Conservation (phyloP, 2,888 invertebrate species). For the Lissocephala sabroskyi region DNA sequence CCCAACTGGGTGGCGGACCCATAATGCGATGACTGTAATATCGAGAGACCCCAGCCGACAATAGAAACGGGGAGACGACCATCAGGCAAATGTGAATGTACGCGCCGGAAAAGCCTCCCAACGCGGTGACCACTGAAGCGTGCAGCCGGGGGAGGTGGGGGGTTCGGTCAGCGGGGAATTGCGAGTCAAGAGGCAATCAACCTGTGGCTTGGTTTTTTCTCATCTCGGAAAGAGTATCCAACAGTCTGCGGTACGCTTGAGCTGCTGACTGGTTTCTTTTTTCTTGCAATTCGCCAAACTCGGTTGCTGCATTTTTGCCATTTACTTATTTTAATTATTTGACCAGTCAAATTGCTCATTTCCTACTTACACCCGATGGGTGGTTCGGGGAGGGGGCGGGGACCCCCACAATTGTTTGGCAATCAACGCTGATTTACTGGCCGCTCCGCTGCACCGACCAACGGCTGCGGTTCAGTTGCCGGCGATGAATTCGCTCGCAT, state of each 20-base stretch:
- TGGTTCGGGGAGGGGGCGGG: background rate
- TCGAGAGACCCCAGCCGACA: conserved; percentile 12
- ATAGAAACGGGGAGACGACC: background rate
- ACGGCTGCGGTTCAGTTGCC: conserved; percentile 14
- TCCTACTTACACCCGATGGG: conserved; percentile 39
- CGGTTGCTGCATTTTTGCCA: conserved; percentile 8
- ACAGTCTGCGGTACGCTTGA: no score
- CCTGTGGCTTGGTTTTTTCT: conserved; percentile 16
- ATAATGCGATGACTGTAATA: conserved; percentile 9
- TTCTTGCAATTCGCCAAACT: conserved; percentile 10
- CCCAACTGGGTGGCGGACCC: background rate
- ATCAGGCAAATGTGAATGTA: conserved; percentile 31
- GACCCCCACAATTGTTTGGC: conserved; percentile 47
- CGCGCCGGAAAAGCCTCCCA: conserved; percentile 39
- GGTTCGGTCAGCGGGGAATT: background rate
- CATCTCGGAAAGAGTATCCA: no score
- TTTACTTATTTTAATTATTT: conserved; percentile 51
- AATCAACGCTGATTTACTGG: conserved; percentile 60
- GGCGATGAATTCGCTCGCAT: background rate
- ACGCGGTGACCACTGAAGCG: conserved; percentile 53
- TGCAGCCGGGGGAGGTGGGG: background rate
- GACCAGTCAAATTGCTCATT: conserved; percentile 61
- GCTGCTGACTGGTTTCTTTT: conserved; percentile 7
- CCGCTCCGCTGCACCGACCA: conserved; percentile 21
- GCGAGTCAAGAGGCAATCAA: conserved; percentile 15